Conservation (phyloP, 2,888 invertebrate genomes). For the Noctua fimbriata region DNA sequence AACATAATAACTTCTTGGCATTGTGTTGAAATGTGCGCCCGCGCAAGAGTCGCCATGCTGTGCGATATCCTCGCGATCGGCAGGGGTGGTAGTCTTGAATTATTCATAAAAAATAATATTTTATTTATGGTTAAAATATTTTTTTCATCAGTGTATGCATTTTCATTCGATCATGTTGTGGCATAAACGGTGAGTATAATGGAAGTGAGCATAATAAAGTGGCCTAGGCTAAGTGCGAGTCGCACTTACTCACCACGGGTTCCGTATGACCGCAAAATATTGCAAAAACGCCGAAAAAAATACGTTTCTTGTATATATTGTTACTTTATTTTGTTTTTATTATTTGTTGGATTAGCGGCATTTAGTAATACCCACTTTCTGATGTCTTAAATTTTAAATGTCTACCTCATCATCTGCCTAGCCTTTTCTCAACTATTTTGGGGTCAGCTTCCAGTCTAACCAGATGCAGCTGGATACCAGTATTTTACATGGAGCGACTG, state of each 20-base stretch:
- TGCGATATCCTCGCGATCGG: conserved; percentile 69
- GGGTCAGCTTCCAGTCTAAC: too few relatives aligned
- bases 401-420: neutral
- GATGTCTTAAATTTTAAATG: neutral
- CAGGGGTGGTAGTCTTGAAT: conserved; percentile 65
- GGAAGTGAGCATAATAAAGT: neutral
- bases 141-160: conserved; percentile 29
- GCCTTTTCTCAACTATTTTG: too few relatives aligned
- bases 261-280: neutral
- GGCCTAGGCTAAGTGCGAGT: neutral
- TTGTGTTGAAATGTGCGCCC: conserved; percentile 63
- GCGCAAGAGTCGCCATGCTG: conserved; percentile 70
- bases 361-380: neutral
- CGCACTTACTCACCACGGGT: neutral
- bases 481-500: too few relatives aligned
- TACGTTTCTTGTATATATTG: neutral
- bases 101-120: conserved; percentile 43
- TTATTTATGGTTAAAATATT: conserved; percentile 15
- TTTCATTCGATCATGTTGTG: conserved; percentile 41
- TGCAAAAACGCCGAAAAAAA: neutral
- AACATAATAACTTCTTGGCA: conserved; percentile 62
- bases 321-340: neutral
- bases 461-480: too few relatives aligned
- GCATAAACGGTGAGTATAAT: conserved; percentile 26
- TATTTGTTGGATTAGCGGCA: neutral